Evolutionary conservation across 1,140 invertebrate species (phyloP), one percentile per base, ranked within the genome.

Genomic region (Sarcophaga bullata): DNA sequence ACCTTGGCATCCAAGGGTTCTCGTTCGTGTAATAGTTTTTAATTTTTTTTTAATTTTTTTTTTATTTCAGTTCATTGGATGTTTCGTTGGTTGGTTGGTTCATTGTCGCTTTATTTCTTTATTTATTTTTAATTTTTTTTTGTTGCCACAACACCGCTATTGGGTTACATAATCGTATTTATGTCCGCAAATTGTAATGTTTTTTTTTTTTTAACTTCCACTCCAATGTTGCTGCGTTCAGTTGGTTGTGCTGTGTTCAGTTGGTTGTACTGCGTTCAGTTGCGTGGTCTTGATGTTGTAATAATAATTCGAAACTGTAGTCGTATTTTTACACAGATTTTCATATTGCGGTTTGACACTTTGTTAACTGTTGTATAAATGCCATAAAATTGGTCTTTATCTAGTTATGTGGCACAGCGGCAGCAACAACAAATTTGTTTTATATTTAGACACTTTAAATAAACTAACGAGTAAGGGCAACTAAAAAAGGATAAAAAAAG

Each of bases 291-390:
- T 17, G 62, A 68, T 68, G 62, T 68, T 68, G 62, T 68, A 68
- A 68, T 68, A 68, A 68, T 68, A 68, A 68, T 25, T 68, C 10
- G 62, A 68, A 68, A 68, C n/a, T 68, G 9, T 68, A 52, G 25
- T 37, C 25, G 25, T 4, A 52, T 52, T 19, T 25, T 68, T 68
- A 68, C 62, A 58, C 54, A 58, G 54, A 15, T 58, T 58, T 58
- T 58, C 54, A 58, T 58, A 58, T 68, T 68, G n/a, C n/a, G 62
- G 62, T 25, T 68, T 68, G 62, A 68, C 62, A 68, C 62, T 68
- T 68, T 25, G 62, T 68, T 68, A 68, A 68, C n/a, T 68, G 62
- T 37, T 68, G 62, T 25, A 19, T 68, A 68, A 68, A 9, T 68
- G 62, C 15, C 19, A 68, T 68, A 68, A 68, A 68, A 68, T 68